Evolutionary conservation across 2,888 invertebrate species (phyloP), one percentile per base, ranked within the genome.

Genomic region (Acanthococcus lagerstroemiae): DNA sequence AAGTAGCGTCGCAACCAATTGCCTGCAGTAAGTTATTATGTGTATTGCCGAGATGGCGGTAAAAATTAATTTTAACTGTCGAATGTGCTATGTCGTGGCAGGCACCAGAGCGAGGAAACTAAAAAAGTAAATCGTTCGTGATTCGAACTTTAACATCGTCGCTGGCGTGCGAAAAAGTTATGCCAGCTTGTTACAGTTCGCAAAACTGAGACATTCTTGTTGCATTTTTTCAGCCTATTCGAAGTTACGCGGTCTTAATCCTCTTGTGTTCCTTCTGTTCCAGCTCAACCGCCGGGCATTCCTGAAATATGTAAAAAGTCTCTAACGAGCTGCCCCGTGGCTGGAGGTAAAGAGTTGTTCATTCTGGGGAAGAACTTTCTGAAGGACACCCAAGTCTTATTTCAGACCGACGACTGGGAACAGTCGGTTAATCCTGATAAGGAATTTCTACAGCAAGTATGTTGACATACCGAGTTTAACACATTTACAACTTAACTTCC

Each of bases 281-380:
- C 75, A 91, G 92, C 92, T 37, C 93, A 93, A 80, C 92, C 92
- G 15, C 92, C 92, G 2, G 93, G 93, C 66, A 85, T 91, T 60
- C 93, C 93, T 15, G 93, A 93, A 79, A 92, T 93, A 69, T 89
- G 89, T 74, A 90, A 91, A 75, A 92, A 91, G 76, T 93, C 92
- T 0, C 76, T 91, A 9, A 84, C 85, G 25, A 86, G 89, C 24
- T 87, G 88, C 74, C 86, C 88, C 6, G 87, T 86, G 3, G 81
- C 81, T 58, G 93, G 92, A 6, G 91, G 91, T 1, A 76, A 87
- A 68, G 92, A 93, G 76, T 79, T 93, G 58, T 92, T 91, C 77
- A 85, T 93, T 50, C 82, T 93, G 68, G 93, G 93, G 37, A 93
- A 93, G 78, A 93, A 93, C 77, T 93, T 93, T 76, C 81, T 91